Evolutionary conservation across 1,140 invertebrate genomes (phyloP).

Genomic region (Cotesia typhae): DNA sequence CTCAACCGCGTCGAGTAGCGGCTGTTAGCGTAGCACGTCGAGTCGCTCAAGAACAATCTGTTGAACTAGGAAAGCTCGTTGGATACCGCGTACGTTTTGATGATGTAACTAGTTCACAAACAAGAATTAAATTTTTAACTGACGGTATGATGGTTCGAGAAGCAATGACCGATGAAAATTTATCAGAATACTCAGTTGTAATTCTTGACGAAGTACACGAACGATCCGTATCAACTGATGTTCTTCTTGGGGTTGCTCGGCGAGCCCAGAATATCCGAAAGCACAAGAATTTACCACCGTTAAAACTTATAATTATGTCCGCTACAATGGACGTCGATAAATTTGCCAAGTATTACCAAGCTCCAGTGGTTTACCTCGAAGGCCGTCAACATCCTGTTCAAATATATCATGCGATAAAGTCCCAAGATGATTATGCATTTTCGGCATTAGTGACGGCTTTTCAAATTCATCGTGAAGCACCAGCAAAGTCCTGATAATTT

Average conservation of each 20-base stretch:
- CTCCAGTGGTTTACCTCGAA: slow-evolving; percentile 86
- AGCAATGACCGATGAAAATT: slow-evolving; percentile 77
- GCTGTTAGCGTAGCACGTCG: slow-evolving; percentile 88
- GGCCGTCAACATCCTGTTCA: slow-evolving; percentile 88
- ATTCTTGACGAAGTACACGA: slow-evolving; percentile 98
- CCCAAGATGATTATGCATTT: slow-evolving; percentile 87
- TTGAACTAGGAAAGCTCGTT: slow-evolving; percentile 75
- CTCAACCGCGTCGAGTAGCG: slow-evolving; percentile 91
- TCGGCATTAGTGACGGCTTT: slow-evolving; percentile 86
- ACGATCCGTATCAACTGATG: slow-evolving; percentile 93
- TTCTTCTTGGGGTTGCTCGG: slow-evolving; percentile 87
- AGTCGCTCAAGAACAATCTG: slow-evolving; percentile 82
- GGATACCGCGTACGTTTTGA: slow-evolving; percentile 96
- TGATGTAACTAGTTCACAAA: slow-evolving; percentile 78
- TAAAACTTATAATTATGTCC: slow-evolving; percentile 91
- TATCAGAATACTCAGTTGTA: slow-evolving; percentile 83
- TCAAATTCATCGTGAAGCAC: slow-evolving; percentile 86
- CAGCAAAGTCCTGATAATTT: slow-evolving; percentile 74
- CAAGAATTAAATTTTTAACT: slow-evolving; percentile 89
- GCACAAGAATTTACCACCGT: slow-evolving; percentile 67
- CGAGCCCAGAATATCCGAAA: slow-evolving; percentile 78
- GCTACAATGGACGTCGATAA: slow-evolving; percentile 96
- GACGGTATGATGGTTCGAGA: slow-evolving; percentile 95
- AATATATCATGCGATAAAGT: slow-evolving; percentile 78
- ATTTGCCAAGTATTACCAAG: slow-evolving; percentile 90